These are phyloP conservation scores for Halichondria panicea DNA, from an alignment of 37 sponge, comb jelly and placozoan genomes.

Conservation along the genomic window DNA sequence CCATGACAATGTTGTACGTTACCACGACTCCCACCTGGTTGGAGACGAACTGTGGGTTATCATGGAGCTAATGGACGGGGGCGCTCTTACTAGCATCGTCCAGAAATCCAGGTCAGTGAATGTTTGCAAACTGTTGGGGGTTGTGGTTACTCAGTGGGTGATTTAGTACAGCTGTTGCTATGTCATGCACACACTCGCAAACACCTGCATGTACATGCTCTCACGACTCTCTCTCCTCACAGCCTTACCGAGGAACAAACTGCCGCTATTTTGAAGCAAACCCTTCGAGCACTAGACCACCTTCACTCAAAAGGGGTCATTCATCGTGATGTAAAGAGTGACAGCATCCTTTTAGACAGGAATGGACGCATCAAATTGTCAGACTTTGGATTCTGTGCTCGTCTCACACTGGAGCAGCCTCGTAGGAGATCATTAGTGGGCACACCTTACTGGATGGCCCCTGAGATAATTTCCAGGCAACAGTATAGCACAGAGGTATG, in stretches of 20 bases:
- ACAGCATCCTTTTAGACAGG: conserved; percentile 76
- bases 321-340: conserved; percentile 94
- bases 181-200: background rate
- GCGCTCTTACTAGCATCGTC: conserved; percentile 85
- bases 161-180: conserved; percentile 1
- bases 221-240: background rate
- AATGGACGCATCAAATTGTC: conserved; percentile 90
- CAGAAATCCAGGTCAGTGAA: conserved; percentile 62
- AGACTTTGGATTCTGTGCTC: conserved; percentile 96
- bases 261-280: conserved; percentile 76
- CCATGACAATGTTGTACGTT: conserved; percentile 85
- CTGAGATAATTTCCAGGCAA: conserved; percentile 88
- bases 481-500: conserved; percentile 84
- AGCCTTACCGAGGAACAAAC: conserved; percentile 81
- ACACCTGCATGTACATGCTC: too few relatives aligned
- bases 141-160: background rate
- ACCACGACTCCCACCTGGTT: conserved; percentile 81
- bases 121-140: conserved; percentile 16
- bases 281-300: conserved; percentile 78
- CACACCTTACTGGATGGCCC: conserved; percentile 99
- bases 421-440: conserved; percentile 81
- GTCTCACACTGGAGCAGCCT: conserved; percentile 54
- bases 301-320: conserved; percentile 87
- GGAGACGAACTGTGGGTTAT: conserved; percentile 92
- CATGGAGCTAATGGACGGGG: conserved; percentile 87